phyloP scores from a whole-genome alignment of 2,797 vertebrate species.

The Ptychadena robeensis region DNA sequence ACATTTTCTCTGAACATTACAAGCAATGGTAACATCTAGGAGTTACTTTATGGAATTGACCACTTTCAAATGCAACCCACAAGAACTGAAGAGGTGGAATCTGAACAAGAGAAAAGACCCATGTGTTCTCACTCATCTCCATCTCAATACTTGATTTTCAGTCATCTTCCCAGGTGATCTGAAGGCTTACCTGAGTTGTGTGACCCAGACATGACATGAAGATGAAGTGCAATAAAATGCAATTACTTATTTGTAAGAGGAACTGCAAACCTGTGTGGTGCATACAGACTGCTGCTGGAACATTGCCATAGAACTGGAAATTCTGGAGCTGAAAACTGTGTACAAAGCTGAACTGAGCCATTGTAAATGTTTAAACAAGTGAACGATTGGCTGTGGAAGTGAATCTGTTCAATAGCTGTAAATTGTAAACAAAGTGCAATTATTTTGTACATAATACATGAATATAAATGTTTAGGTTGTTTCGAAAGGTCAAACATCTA shows the following conservation, averaged over 20 bases:
- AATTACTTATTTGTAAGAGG: conserved; percentile 27
- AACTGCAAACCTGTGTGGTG: conserved; percentile 16
- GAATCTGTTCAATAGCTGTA: conserved; percentile 79
- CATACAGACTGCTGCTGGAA: conserved; percentile 64
- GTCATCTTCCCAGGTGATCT: conserved; percentile 56
- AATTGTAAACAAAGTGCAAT: conserved; percentile 68
- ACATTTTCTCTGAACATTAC: conserved; percentile 78
- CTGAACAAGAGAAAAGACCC: conserved; percentile 41
- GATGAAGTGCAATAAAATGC: conserved; percentile 10
- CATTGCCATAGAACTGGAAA: conserved; percentile 69
- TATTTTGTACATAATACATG: conserved; percentile 45
- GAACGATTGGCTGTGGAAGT: conserved; percentile 74
- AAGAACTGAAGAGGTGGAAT: conserved; percentile 50
- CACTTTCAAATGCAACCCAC: conserved; percentile 74
- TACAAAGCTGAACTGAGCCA: conserved; percentile 78
- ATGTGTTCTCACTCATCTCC: not conserved
- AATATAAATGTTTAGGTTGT: conserved; percentile 22
- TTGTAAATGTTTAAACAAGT: conserved; percentile 73
- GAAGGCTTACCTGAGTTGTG: conserved; percentile 56
- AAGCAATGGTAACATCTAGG: conserved; percentile 65
- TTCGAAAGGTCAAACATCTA: conserved; percentile 52
- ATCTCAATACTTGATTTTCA: conserved; percentile 50
- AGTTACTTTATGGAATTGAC: conserved; percentile 66
- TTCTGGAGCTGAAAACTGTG: conserved; percentile 64
- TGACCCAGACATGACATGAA: conserved; percentile 50